Evolutionary conservation across 1,140 invertebrate species (phyloP).

Genomic region (Procambarus clarkii): DNA sequence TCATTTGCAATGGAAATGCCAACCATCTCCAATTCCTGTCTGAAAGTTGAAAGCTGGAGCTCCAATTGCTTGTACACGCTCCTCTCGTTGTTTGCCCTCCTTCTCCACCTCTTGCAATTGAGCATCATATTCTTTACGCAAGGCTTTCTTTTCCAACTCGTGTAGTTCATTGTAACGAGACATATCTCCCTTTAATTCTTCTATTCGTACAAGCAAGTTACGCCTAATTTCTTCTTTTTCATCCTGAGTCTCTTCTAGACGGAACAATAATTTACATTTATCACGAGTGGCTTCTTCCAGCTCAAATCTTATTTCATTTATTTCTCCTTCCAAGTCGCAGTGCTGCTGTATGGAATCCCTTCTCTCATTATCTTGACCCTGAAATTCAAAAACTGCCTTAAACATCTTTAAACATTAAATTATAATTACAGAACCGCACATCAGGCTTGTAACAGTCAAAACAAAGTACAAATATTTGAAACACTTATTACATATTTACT

Average conservation of each 20-base stretch:
- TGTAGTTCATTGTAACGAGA: conserved; percentile 55
- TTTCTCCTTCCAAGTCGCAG: conserved; percentile 43
- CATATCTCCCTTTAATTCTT: conserved; percentile 73
- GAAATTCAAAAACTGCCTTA: not conserved
- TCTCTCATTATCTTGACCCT: conserved; percentile 63
- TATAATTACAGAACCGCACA: not conserved
- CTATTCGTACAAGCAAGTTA: conserved; percentile 71
- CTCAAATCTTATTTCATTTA: conserved; percentile 42
- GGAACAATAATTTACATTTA: conserved; percentile 50
- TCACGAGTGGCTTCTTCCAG: conserved; percentile 53
- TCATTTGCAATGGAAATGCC: conserved; percentile 46
- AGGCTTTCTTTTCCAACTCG: conserved; percentile 67
- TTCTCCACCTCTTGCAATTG: conserved; percentile 50
- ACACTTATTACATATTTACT: not conserved
- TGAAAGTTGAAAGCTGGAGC: conserved; percentile 55
- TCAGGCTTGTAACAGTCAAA: too few species aligned
- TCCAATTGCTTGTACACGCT: conserved; percentile 55
- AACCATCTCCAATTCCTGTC: conserved; percentile 69
- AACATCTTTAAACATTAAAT: not conserved
- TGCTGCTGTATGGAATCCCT: conserved; percentile 55
- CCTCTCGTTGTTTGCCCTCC: conserved; percentile 35
- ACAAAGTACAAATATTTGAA: not conserved
- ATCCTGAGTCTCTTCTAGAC: conserved; percentile 59
- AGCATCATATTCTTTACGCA: conserved; percentile 54
- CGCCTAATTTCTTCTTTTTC: conserved; percentile 69